These are phyloP conservation scores for Eulemur coronatus DNA, from an alignment of 2,797 vertebrate species.

Conservation along the genomic window DNA sequence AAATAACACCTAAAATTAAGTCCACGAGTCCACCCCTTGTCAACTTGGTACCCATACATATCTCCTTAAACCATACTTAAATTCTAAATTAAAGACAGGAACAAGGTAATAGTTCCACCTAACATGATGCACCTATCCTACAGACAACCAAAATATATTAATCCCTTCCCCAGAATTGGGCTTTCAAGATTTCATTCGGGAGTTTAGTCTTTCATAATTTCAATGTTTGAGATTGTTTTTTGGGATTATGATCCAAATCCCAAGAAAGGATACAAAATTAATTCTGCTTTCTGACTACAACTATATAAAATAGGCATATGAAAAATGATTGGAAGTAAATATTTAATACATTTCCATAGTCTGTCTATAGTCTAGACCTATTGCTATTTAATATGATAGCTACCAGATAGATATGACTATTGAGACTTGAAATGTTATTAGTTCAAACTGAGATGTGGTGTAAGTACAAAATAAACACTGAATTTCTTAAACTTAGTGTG, in stretches of 20 bases:
- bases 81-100: neutral
- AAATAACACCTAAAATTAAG: neutral
- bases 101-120: neutral
- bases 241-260: neutral
- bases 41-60: neutral
- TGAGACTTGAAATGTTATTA: neutral
- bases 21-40: neutral
- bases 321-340: constrained; percentile 5
- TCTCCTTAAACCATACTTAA: neutral
- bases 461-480: neutral
- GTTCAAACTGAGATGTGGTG: neutral
- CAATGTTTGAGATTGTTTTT: neutral
- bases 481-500: neutral
- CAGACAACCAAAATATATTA: neutral
- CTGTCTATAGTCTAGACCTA: neutral
- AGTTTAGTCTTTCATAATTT: neutral
- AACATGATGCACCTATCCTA: neutral
- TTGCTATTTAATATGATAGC: neutral
- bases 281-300: neutral
- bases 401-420: neutral
- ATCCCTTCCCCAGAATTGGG: neutral
- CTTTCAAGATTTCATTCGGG: neutral
- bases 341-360: neutral
- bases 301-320: neutral
- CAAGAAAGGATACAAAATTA: neutral